These are phyloP conservation scores for Parotocinclus haroldoi DNA, from an alignment of 2,797 vertebrate species.

Conservation along the genomic window DNA sequence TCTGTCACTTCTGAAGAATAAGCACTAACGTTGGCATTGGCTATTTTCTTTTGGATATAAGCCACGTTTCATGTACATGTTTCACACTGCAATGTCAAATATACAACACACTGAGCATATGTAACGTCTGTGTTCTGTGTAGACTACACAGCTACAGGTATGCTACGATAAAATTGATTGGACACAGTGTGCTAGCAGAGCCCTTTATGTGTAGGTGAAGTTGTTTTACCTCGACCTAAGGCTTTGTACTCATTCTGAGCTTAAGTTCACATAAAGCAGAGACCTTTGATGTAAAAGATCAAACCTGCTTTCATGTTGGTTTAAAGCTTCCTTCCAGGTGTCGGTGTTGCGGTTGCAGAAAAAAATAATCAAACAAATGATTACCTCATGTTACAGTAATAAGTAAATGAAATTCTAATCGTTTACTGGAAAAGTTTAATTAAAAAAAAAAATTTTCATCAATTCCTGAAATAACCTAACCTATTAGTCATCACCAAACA, in stretches of 20 bases:
- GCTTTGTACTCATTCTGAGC: too few relatives aligned
- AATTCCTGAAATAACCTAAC: too few relatives aligned
- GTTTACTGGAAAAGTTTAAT: too few relatives aligned
- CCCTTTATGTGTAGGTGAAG: constrained; percentile 15
- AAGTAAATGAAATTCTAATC: constrained; percentile 1
- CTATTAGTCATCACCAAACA: too few relatives aligned
- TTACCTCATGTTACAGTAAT: constrained; percentile 6
- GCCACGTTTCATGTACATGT: background rate
- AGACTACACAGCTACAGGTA: too few relatives aligned
- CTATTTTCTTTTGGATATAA: background rate
- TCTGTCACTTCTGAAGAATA: too few relatives aligned
- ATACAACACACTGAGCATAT: background rate
- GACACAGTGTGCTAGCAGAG: background rate
- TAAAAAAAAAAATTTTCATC: too few relatives aligned
- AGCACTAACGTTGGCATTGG: too few relatives aligned
- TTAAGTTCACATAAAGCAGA: constrained; percentile 13
- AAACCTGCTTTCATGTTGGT: constrained; percentile 38
- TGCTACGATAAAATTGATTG: too few relatives aligned
- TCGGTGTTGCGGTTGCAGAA: constrained; percentile 1
- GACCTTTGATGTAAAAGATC: constrained; percentile 42
- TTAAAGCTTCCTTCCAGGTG: constrained; percentile 30
- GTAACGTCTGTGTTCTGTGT: too few relatives aligned
- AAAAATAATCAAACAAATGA: constrained; percentile 20
- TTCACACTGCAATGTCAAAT: background rate
- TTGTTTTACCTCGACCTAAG: too few relatives aligned